Conservation (phyloP, 2,113 vertebrate species). For the Phalacrocorax aristotelis region DNA sequence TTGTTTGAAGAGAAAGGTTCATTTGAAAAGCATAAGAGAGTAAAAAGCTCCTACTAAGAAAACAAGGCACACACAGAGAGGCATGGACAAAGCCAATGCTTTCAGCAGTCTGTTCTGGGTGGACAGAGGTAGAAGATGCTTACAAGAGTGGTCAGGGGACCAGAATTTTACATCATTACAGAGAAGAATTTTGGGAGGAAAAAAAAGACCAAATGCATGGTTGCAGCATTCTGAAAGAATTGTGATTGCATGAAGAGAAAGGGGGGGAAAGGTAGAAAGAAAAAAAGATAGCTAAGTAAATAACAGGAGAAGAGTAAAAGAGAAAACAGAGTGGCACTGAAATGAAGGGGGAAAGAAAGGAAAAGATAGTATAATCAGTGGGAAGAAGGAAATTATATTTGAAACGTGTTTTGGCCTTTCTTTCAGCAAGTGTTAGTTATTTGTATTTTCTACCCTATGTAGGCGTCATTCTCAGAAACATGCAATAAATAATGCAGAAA, state of each 20-base stretch:
- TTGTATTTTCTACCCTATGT: not conserved
- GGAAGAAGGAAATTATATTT: not conserved
- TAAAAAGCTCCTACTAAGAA: not conserved
- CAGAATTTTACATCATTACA: not conserved
- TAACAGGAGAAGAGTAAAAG: not conserved
- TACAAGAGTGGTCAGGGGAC: not conserved
- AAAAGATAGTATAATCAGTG: not conserved
- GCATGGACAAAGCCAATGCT: not conserved
- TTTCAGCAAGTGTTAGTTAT: not conserved
- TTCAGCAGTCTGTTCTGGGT: not conserved
- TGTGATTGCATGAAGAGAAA: not conserved
- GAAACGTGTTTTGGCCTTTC: not conserved
- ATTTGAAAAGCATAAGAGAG: not conserved
- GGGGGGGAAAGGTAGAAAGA: not conserved
- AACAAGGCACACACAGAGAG: not conserved
- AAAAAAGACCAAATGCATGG: not conserved
- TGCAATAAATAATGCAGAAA: not conserved
- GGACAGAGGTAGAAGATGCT: not conserved
- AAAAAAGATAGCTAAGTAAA: not conserved
- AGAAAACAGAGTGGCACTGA: not conserved
- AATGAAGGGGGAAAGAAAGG: not conserved
- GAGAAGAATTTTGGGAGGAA: not conserved
- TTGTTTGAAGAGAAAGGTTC: not conserved
- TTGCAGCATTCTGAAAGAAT: not conserved
- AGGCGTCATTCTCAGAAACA: not conserved